Percentiles rank a stretch among this genome's conserved stretches.
phyloP scores from a whole-genome alignment of 2,888 invertebrate species.

The Chrysodeixis includens region DNA sequence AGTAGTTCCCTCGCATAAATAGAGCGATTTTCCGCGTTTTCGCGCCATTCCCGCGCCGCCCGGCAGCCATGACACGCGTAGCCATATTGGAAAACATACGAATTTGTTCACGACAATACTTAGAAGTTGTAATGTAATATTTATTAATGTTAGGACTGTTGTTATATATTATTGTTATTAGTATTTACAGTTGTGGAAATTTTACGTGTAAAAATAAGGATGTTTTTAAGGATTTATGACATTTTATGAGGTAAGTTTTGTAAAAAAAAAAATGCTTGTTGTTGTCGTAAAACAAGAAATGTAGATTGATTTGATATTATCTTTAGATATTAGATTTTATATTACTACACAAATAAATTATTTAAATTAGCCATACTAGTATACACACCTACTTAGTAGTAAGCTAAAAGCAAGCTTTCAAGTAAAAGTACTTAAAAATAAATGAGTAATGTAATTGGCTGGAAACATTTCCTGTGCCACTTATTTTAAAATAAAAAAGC shows the following conservation, averaged over 20 bases:
- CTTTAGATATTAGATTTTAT: constrained; percentile 6
- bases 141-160: constrained; percentile 25
- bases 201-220: constrained; percentile 49
- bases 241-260: constrained; percentile 61
- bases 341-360: background rate
- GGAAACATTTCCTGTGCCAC: constrained; percentile 4
- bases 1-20: constrained; percentile 69
- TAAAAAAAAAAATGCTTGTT: constrained; percentile 5
- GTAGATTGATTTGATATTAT: background rate
- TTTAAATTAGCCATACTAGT: background rate
- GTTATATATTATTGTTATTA: constrained; percentile 32
- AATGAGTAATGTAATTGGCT: background rate
- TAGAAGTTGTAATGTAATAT: constrained; percentile 48
- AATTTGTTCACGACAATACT: constrained; percentile 56
- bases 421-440: background rate
- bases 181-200: constrained; percentile 39
- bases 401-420: background rate
- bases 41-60: constrained; percentile 74
- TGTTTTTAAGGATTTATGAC: constrained; percentile 56
- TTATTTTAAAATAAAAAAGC: background rate
- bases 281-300: background rate
- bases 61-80: constrained; percentile 63
- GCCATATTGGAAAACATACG: constrained; percentile 48
- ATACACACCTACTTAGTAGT: background rate
- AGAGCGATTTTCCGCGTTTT: constrained; percentile 64